Conservation (phyloP, 2,113 vertebrate genomes). For the Platycercus adscitus region DNA sequence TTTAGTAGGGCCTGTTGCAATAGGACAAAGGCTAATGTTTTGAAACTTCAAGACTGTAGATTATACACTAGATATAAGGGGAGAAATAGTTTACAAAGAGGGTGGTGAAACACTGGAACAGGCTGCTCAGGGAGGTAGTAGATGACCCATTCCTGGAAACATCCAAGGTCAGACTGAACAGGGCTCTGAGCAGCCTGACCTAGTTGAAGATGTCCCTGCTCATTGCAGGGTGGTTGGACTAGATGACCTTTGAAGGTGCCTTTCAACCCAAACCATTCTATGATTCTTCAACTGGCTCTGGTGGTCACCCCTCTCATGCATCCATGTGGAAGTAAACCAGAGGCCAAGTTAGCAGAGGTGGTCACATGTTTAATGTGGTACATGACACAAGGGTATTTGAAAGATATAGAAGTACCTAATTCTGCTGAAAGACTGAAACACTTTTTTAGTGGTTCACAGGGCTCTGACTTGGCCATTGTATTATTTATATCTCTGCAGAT, state of each 20-base stretch:
- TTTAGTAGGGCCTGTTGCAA: background rate
- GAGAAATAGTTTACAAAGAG: background rate
- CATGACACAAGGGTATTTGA: background rate
- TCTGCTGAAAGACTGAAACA: background rate
- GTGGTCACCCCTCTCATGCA: background rate
- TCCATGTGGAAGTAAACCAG: background rate
- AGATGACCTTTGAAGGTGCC: background rate
- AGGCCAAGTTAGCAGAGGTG: background rate
- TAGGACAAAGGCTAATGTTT: background rate
- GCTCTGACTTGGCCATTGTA: background rate
- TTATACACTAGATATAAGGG: background rate
- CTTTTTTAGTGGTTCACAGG: background rate
- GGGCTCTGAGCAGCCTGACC: background rate
- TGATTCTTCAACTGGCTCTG: background rate
- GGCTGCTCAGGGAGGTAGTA: background rate
- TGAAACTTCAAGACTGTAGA: background rate
- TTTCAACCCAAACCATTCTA: background rate
- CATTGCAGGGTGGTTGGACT: background rate
- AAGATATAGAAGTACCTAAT: background rate
- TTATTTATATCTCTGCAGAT: background rate
- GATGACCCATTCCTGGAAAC: background rate
- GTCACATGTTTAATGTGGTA: background rate
- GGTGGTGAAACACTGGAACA: background rate
- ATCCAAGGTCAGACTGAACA: background rate
- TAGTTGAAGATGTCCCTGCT: background rate